These are phyloP conservation scores for Tenebrio molitor DNA, from an alignment of 1,140 invertebrate genomes.

Conservation along the genomic window DNA sequence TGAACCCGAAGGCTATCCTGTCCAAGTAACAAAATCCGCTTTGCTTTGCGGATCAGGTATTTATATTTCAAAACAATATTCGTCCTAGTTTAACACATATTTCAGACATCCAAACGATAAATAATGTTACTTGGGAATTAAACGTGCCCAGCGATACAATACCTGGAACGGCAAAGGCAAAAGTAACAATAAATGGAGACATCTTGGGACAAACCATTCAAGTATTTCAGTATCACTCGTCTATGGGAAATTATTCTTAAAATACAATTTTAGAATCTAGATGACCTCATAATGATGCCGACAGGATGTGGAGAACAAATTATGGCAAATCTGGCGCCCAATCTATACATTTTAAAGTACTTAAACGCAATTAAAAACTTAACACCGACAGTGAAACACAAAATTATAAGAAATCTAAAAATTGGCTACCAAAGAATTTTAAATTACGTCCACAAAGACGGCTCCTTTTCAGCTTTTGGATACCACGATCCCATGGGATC, in stretches of 20 bases:
- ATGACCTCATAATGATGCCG: conserved; percentile 71
- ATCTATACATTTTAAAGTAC: conserved; percentile 79
- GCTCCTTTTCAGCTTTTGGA: conserved; percentile 86
- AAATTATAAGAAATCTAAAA: conserved; percentile 77
- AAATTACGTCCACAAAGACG: conserved; percentile 78
- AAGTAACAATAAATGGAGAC: conserved; percentile 71
- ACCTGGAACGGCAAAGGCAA: conserved; percentile 68
- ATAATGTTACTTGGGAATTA: conserved; percentile 59
- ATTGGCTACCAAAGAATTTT: conserved; percentile 81
- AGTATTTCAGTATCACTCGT: conserved; percentile 52
- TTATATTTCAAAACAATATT: too few species aligned
- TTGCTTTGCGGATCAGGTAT: conserved; percentile 67
- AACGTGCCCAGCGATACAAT: conserved; percentile 67
- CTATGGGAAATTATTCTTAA: conserved; percentile 30
- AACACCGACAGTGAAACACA: conserved; percentile 68
- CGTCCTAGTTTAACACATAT: too few species aligned
- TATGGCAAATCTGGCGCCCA: conserved; percentile 83
- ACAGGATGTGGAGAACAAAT: conserved; percentile 85
- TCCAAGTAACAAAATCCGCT: conserved; percentile 68
- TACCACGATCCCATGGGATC: conserved; percentile 70
- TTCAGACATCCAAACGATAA: conserved; percentile 28
- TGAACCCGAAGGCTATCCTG: conserved; percentile 72
- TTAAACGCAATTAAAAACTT: conserved; percentile 69
- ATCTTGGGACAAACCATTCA: conserved; percentile 73
- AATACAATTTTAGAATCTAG: conserved; percentile 67